Evolutionary conservation across 2,113 vertebrate genomes (phyloP).

Genomic region (Megaceryle maxima): DNA sequence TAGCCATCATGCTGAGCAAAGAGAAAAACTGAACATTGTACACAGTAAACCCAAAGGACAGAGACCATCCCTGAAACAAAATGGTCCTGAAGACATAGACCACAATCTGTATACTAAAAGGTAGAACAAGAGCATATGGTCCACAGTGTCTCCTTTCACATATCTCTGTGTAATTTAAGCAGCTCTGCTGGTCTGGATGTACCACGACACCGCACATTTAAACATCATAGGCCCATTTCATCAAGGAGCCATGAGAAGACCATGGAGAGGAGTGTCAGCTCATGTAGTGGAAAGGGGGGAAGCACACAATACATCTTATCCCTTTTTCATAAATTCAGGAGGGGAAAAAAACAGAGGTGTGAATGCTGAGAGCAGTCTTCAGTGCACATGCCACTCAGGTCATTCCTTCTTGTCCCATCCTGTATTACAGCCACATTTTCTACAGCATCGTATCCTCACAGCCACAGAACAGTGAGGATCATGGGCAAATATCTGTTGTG

Average conservation of each 20-base stretch:
- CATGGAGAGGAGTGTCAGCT: background rate
- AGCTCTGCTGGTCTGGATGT: background rate
- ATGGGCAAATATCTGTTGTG: background rate
- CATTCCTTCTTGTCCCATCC: background rate
- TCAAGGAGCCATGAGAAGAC: background rate
- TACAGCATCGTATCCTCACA: background rate
- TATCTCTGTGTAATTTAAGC: background rate
- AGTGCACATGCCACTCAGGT: background rate
- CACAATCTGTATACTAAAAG: background rate
- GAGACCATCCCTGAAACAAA: background rate
- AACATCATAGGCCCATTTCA: background rate
- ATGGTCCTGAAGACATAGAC: background rate
- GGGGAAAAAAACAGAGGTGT: background rate
- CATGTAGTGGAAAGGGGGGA: background rate
- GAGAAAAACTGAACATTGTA: background rate
- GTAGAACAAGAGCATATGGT: background rate
- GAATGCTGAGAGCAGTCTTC: accelerated
- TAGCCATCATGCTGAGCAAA: background rate
- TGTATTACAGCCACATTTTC: background rate
- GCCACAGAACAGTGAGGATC: background rate
- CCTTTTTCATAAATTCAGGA: background rate
- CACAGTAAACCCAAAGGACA: background rate
- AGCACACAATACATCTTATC: background rate
- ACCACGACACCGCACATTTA: background rate
- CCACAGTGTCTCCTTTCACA: background rate